Percentiles rank a stretch among this genome's conserved stretches.
Conservation (phyloP, 1,140 invertebrate genomes). For the Calephelis nemesis region DNA sequence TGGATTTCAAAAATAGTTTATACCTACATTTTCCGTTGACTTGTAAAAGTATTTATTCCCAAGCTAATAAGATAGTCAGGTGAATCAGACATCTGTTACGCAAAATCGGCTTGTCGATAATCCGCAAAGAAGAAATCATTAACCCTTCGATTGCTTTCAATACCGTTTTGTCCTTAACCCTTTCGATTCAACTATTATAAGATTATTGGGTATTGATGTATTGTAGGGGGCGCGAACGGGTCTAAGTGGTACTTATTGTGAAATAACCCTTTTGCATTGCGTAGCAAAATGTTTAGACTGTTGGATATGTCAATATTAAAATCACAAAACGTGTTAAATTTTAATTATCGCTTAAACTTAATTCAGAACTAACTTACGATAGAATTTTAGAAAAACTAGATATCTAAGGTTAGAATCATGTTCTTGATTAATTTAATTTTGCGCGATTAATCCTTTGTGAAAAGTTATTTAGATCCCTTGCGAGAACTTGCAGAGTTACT, state of each 20-base stretch:
- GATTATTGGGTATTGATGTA: conserved; percentile 73
- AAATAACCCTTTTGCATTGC: conserved; percentile 36
- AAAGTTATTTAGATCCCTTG: no score
- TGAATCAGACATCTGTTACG: conserved; percentile 42
- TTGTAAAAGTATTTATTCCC: no score
- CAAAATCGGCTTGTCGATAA: conserved; percentile 52
- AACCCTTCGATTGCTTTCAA: conserved; percentile 49
- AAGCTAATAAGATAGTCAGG: no score
- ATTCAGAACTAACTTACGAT: no score
- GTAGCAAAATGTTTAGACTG: conserved; percentile 40
- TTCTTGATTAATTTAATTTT: no score
- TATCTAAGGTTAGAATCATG: no score
- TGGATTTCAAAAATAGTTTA: no score
- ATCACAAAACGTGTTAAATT: conserved; percentile 6
- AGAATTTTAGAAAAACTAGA: no score
- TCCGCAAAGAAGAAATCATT: conserved; percentile 30
- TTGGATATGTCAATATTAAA: conserved; percentile 30
- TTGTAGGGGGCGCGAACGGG: conserved; percentile 67
- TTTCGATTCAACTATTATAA: conserved; percentile 54
- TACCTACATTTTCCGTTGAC: no score
- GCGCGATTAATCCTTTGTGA: no score
- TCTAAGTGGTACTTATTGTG: conserved; percentile 58
- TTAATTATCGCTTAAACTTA: neutral
- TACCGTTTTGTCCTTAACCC: conserved; percentile 34
- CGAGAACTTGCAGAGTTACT: no score